These are phyloP conservation scores for Cephalopterus ornatus DNA, from an alignment of 2,113 vertebrate genomes.

Conservation along the genomic window DNA sequence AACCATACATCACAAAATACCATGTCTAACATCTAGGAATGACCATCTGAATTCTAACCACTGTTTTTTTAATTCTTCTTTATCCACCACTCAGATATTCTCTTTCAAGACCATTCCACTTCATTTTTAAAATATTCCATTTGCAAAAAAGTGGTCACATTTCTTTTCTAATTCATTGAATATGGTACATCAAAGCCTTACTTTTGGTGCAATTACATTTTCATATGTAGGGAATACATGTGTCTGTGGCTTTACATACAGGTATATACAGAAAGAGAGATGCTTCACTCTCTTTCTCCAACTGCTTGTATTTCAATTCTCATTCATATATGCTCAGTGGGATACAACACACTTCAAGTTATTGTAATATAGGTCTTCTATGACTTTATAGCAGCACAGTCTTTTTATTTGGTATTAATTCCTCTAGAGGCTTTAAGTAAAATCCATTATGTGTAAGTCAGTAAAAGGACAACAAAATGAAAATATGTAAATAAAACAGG, in stretches of 20 bases:
- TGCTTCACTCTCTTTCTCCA: not conserved
- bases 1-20: not conserved
- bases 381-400: not conserved
- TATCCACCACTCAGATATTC: not conserved
- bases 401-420: not conserved
- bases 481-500: conserved; percentile 35
- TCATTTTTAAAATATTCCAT: not conserved
- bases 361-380: not conserved
- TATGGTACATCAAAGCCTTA: not conserved
- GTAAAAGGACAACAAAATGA: not conserved
- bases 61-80: not conserved
- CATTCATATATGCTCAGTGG: not conserved
- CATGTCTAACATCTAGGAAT: not conserved
- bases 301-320: not conserved
- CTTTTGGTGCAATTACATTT: not conserved
- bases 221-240: not conserved
- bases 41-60: not conserved
- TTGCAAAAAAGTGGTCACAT: not conserved
- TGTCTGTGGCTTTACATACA: not conserved
- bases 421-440: not conserved
- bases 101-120: not conserved
- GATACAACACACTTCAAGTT: not conserved
- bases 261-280: not conserved
- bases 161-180: not conserved
- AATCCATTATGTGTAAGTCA: not conserved